A percentile compares a stretch with the other conserved stretches of the same genome.
Conservation (phyloP, 2,797 vertebrate species). For the Poeciliopsis presidionis region DNA sequence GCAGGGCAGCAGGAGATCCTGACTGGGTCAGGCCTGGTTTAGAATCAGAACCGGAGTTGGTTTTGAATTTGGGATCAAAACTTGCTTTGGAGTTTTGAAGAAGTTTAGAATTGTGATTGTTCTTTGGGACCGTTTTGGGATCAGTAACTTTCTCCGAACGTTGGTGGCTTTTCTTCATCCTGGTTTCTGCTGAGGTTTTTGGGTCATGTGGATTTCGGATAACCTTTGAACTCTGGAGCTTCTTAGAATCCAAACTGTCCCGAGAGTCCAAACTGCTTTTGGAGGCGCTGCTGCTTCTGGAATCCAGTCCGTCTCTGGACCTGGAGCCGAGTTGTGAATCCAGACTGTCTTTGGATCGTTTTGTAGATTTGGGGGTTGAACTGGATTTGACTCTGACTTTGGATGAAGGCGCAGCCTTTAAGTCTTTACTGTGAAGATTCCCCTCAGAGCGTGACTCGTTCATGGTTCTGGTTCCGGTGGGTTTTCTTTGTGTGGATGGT, state of each 20-base stretch:
- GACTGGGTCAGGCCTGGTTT: background rate
- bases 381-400: slow-evolving; percentile 35
- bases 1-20: slow-evolving; percentile 11
- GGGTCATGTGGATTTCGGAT: slow-evolving; percentile 15
- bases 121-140: slow-evolving; percentile 7
- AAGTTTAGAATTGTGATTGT: background rate
- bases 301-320: slow-evolving; percentile 30
- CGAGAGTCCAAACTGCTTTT: slow-evolving; percentile 51
- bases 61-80: slow-evolving; percentile 4
- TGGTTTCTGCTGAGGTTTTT: slow-evolving; percentile 15
- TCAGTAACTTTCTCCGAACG: background rate
- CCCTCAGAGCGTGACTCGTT: slow-evolving; percentile 5
- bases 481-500: slow-evolving; percentile 18
- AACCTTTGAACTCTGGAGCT: slow-evolving; percentile 15
- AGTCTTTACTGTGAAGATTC: slow-evolving; percentile 31
- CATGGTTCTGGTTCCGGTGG: background rate
- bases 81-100: slow-evolving; percentile 1
- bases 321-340: slow-evolving; percentile 13
- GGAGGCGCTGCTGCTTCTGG: slow-evolving; percentile 34
- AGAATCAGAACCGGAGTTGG: background rate
- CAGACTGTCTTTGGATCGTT: slow-evolving; percentile 12
- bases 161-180: slow-evolving; percentile 12
- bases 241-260: slow-evolving; percentile 42
- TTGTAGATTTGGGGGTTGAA: slow-evolving; percentile 20
- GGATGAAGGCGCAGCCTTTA: slow-evolving; percentile 12